A percentile compares a stretch with the other conserved stretches of the same genome.
Evolutionary conservation across 2,113 vertebrate genomes (phyloP).

Genomic region (Heterotilapia buettikoferi): DNA sequence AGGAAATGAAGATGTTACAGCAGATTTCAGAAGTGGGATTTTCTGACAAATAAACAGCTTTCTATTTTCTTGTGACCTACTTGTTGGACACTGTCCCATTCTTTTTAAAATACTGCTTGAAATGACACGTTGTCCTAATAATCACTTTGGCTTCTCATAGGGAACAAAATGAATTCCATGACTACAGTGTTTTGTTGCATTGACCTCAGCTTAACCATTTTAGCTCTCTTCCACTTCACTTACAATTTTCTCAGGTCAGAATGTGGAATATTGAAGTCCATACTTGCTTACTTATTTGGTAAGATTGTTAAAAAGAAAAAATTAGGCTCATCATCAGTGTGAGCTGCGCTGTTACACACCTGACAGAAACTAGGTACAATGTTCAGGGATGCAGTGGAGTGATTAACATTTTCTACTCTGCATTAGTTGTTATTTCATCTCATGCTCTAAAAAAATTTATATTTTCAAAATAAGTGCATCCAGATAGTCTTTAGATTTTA

Average conservation of each 20-base stretch:
- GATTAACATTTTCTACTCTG: not conserved
- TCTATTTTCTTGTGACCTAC: not conserved
- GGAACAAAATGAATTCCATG: slow-evolving; percentile 7
- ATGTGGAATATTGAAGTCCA: not conserved
- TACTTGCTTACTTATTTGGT: not conserved
- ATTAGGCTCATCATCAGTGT: not conserved
- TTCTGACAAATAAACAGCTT: not conserved
- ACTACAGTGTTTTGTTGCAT: not conserved
- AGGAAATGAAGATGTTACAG: not conserved
- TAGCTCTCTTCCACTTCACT: not conserved
- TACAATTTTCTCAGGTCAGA: not conserved
- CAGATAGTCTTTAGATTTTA: not conserved
- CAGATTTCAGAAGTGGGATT: not conserved
- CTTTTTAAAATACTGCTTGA: slow-evolving; percentile 4
- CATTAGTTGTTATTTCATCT: not conserved
- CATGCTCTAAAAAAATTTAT: not conserved
- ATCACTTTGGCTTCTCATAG: slow-evolving; percentile 9
- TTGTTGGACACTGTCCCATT: not conserved
- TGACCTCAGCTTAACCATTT: not conserved
- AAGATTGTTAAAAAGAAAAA: not conserved
- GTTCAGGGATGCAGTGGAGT: not conserved
- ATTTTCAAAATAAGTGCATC: not conserved
- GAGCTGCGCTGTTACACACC: not conserved
- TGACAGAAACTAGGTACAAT: not conserved
- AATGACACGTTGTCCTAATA: slow-evolving; percentile 21